Percentiles rank a stretch among this genome's conserved stretches.
Conservation (phyloP, 2,888 invertebrate genomes). For the Sabellastarte sp. region DNA sequence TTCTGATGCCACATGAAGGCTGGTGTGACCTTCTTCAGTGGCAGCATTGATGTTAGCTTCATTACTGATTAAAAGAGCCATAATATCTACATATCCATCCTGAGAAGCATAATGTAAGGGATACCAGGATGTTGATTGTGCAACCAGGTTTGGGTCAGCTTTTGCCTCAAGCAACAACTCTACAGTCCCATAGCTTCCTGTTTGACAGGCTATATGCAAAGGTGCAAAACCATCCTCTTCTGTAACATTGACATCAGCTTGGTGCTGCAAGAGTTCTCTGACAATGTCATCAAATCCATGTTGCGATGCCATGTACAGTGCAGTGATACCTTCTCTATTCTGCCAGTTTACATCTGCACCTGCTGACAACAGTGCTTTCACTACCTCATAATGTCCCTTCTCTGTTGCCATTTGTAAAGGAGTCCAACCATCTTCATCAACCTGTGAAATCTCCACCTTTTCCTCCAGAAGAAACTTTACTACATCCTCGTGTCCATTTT, state of each 20-base stretch:
- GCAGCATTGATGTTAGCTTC: slow-evolving; percentile 21
- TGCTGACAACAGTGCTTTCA: slow-evolving; percentile 16
- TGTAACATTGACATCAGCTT: slow-evolving; percentile 18
- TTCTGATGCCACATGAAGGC: slow-evolving; percentile 33
- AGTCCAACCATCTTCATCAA: slow-evolving; percentile 19
- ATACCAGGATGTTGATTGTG: slow-evolving; percentile 20
- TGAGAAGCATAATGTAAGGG: slow-evolving; percentile 29
- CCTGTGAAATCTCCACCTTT: background rate
- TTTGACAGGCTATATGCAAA: slow-evolving; percentile 33
- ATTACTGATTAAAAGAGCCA: slow-evolving; percentile 17
- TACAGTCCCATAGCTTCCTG: slow-evolving; percentile 25
- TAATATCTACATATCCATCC: slow-evolving; percentile 22
- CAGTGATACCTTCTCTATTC: slow-evolving; percentile 27
- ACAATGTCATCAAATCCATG: slow-evolving; percentile 27
- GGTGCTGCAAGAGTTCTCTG: slow-evolving; percentile 22
- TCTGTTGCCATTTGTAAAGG: slow-evolving; percentile 24
- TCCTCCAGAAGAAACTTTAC: slow-evolving; percentile 10
- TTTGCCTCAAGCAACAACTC: slow-evolving; percentile 18
- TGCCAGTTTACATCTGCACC: slow-evolving; percentile 21
- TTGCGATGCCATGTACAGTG: slow-evolving; percentile 33
- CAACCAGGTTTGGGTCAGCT: slow-evolving; percentile 20
- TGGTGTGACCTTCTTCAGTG: slow-evolving; percentile 28
- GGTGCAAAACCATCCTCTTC: slow-evolving; percentile 33
- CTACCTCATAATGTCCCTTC: slow-evolving; percentile 16
- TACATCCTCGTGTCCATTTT: slow-evolving; percentile 17